These are phyloP conservation scores for Caenorhabditis doughertyi DNA, from an alignment of 2,888 invertebrate species.

Conservation along the genomic window DNA sequence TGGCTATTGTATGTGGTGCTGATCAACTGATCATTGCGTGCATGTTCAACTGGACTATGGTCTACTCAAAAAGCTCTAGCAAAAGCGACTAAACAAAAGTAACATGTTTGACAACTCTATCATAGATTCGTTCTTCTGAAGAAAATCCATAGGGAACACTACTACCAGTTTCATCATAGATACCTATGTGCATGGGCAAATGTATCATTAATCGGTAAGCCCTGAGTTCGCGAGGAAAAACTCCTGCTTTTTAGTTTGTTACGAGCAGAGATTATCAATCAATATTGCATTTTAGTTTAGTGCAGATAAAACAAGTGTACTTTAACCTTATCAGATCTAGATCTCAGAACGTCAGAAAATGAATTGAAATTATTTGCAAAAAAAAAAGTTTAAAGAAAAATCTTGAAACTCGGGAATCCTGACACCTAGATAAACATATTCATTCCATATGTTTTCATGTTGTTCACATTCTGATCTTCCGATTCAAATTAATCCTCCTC, in stretches of 20 bases:
- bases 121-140: not conserved
- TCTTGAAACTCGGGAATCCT: too few relatives aligned
- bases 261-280: constrained; percentile 23
- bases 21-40: constrained; percentile 51
- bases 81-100: not conserved
- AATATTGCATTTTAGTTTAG: not conserved
- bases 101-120: not conserved
- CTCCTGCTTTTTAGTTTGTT: not conserved
- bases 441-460: constrained; percentile 31
- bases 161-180: not conserved
- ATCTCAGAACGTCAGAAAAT: too few relatives aligned
- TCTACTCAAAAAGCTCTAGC: not conserved
- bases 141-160: not conserved
- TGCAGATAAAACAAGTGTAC: too few relatives aligned
- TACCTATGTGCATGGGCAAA: not conserved
- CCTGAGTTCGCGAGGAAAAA: not conserved
- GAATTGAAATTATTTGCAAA: too few relatives aligned
- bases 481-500: constrained; percentile 21
- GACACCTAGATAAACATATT: not conserved
- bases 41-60: constrained; percentile 36
- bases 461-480: constrained; percentile 33
- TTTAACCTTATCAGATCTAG: too few relatives aligned
- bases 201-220: constrained; percentile 15
- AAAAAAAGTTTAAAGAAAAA: too few relatives aligned
- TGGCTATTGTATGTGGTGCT: constrained; percentile 45